A percentile compares a stretch with the other conserved stretches of the same genome.
Evolutionary conservation across 2,888 invertebrate genomes (phyloP).

Genomic region (Sinhomidia bicolor): DNA sequence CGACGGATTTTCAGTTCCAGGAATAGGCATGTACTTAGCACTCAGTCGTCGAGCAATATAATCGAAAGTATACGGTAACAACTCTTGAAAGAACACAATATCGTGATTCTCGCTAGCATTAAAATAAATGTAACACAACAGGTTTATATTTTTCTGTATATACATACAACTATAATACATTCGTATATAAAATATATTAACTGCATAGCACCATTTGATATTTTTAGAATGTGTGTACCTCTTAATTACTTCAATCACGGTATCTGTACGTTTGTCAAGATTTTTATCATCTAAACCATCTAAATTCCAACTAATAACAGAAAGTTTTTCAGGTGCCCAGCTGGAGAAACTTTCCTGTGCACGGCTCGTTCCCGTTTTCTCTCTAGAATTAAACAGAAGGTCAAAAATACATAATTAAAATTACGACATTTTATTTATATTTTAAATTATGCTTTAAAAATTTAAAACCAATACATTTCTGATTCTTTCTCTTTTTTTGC

Average conservation of each 20-base stretch:
- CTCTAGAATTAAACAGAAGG: conserved; percentile 3
- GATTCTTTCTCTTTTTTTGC: conserved; percentile 68
- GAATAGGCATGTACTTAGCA: conserved; percentile 82
- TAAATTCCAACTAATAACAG: conserved; percentile 85
- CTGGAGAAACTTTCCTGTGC: conserved; percentile 61
- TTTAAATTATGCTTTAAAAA: too few species aligned
- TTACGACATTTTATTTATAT: not conserved
- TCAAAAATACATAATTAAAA: not conserved
- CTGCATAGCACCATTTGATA: too few species aligned
- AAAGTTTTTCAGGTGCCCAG: conserved; percentile 82
- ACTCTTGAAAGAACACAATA: conserved; percentile 85
- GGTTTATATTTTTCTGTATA: too few species aligned
- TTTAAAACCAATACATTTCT: conserved; percentile 60
- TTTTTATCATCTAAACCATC: conserved; percentile 84
- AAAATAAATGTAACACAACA: too few species aligned
- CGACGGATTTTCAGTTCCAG: conserved; percentile 80
- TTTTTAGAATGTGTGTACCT: too few species aligned
- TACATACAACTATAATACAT: too few species aligned
- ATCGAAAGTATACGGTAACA: conserved; percentile 82
- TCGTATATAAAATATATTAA: too few species aligned
- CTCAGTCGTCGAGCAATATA: conserved; percentile 82
- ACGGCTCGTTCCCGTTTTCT: conserved; percentile 61
- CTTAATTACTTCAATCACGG: conserved; percentile 83
- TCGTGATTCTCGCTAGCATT: conserved; percentile 83
- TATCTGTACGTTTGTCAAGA: conserved; percentile 83